These are phyloP conservation scores for Calameuta filiformis DNA, from an alignment of 2,888 invertebrate species.

Conservation along the genomic window DNA sequence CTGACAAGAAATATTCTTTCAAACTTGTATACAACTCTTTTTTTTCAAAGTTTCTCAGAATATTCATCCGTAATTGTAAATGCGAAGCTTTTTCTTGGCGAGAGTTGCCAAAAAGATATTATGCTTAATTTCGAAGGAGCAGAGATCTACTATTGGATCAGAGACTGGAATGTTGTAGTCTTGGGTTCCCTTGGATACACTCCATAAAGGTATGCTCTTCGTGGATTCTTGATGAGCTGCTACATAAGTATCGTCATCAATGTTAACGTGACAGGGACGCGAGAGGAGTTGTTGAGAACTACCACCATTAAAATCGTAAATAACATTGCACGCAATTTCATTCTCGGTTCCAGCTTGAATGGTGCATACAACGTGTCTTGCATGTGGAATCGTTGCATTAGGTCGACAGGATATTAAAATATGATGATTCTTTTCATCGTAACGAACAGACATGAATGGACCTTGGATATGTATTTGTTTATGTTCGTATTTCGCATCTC, in stretches of 20 bases:
- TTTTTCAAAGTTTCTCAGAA: not conserved
- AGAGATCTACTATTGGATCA: slow-evolving; percentile 77
- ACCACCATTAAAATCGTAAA: slow-evolving; percentile 77
- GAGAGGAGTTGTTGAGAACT: slow-evolving; percentile 76
- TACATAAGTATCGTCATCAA: slow-evolving; percentile 73
- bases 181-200: slow-evolving; percentile 69
- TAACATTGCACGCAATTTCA: slow-evolving; percentile 69
- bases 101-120: slow-evolving; percentile 73
- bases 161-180: slow-evolving; percentile 71
- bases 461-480: slow-evolving; percentile 75
- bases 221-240: slow-evolving; percentile 82
- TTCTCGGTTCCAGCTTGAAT: slow-evolving; percentile 65
- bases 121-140: slow-evolving; percentile 70
- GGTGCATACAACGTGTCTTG: slow-evolving; percentile 67
- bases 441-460: slow-evolving; percentile 80
- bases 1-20: not conserved
- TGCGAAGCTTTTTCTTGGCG: slow-evolving; percentile 74
- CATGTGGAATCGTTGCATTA: slow-evolving; percentile 68
- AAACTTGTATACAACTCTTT: not conserved
- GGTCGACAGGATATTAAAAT: slow-evolving; percentile 80
- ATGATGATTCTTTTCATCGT: slow-evolving; percentile 74
- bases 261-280: slow-evolving; percentile 71
- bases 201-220: slow-evolving; percentile 75
- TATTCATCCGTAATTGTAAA: slow-evolving; percentile 69
- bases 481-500: slow-evolving; percentile 46